Base-by-base conservation (phyloP, 1,140 invertebrate species). In the Heterodera carotae region DNA sequence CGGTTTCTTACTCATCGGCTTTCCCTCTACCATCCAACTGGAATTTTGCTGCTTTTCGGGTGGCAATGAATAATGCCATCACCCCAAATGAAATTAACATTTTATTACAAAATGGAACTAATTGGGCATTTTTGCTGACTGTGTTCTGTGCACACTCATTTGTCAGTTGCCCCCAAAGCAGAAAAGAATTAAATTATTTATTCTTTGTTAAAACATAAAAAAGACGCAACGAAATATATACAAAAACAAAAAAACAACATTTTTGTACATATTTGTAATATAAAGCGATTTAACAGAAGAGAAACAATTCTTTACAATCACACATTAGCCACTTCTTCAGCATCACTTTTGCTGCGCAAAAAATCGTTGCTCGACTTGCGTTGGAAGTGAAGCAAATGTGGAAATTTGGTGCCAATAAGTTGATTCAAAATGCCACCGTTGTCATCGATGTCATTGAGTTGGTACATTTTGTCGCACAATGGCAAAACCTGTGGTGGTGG, bases 261-360 rank as follows among this genome's bases (percentile, higher is more conserved):
- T 12, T 7, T 7, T 39, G 39, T 10, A 10, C 0, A 43, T 43
- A 0, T 7, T 7, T 43, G 39, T 7, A 4, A 10, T 7, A 43
- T 43, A 43, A 43, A 43, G 39, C n/a, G n/a, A n/a, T n/a, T n/a
- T n/a, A n/a, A n/a, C 59, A 62, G 59, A 3, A 62, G 59, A 62
- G 4, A 6, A 62, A 62, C 53, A 12, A 12, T 73, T 60, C n/a
- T 72, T n/a, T 22, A 4, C 64, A 27, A 33, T 76, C 64, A 81
- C 59, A 83, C 82, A 72, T 84, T 81, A 25, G 77, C 76, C 36
- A 82, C 68, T 34, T 81, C 77, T 39, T 82, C 82, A 25, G 79
- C 71, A 43, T 74, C 71, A 10, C 56, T 31, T 60, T 25, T 73
- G 29, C 15, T 18, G n/a, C 25, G 6, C 36, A 69, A 7, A 59